Base-by-base conservation (phyloP, 35 echinoderm and acorn worm genomes). In the Amphiura filiformis region DNA sequence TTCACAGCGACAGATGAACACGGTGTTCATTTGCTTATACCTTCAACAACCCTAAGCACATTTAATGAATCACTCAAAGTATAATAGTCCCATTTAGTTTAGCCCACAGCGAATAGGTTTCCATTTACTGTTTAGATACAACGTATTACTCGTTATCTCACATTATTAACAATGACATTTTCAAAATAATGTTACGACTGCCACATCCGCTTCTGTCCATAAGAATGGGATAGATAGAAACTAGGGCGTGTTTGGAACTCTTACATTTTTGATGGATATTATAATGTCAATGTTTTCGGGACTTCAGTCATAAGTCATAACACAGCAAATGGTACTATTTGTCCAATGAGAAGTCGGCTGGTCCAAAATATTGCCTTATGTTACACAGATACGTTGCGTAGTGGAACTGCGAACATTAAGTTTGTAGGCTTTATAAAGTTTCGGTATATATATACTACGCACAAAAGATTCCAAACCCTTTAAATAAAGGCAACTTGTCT, bases 111-210 rank as follows among this genome's bases (percentile, higher is more conserved):
- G 61, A 30, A n/a, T 70, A 70, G 26, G 61, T 11, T 70, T 70
- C n/a, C 61, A 26, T 70, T 70, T n/a, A n/a, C 61, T 70, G 26
- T 70, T 70, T 70, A 70, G 41, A 47, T 70, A 18, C 61, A 26
- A 18, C 61, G 26, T 70, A 70, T 70, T 70, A 23, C 61, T 70
- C 61, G 61, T 70, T 70, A 70, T 70, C 61, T 70, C 7, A 13
- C 26, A 70, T 70, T 70, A 70, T 70, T 70, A 70, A 70, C 61
- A 70, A 70, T 70, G 61, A 70, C 61, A 70, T 70, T 30, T 70
- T 70, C 9, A 70, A 70, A 70, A 70, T 70, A 70, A 70, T 70
- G 61, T 70, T 70, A n/a, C 61, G 4, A 70, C 61, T 70, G 61
- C 28, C 61, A 70, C 61, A 70, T 70, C 61, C 61, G 61, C 26